Percentiles rank a stretch among this genome's conserved stretches.
These are phyloP conservation scores for Coregonus sp. DNA, from an alignment of 2,797 vertebrate genomes.

Conservation along the genomic window DNA sequence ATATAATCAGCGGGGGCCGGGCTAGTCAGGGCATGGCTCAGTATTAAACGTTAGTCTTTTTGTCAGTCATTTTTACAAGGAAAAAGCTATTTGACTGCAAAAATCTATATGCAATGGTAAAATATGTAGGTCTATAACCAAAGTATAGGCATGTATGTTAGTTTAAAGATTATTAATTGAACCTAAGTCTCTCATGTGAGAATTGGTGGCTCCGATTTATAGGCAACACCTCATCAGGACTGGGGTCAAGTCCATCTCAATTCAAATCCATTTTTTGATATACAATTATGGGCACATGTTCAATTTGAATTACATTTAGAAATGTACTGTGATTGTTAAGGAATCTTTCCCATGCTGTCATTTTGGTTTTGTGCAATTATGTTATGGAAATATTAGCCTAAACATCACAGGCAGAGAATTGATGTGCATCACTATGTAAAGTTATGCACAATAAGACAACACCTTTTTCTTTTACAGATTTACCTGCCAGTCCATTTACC, in stretches of 20 bases:
- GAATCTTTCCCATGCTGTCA: too few relatives aligned
- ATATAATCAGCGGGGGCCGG: slow-evolving; percentile 68
- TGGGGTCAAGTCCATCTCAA: background rate
- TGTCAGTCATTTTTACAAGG: background rate
- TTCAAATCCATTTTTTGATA: background rate
- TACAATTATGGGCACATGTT: background rate
- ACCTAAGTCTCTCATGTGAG: background rate
- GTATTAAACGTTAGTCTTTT: background rate
- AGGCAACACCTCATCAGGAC: background rate
- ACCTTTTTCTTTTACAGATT: too few relatives aligned
- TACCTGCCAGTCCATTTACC: too few relatives aligned
- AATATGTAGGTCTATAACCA: background rate
- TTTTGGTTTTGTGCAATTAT: too few relatives aligned
- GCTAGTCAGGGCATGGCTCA: slow-evolving; percentile 25
- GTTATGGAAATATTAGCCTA: too few relatives aligned
- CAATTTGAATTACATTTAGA: background rate
- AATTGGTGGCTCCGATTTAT: background rate
- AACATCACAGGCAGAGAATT: too few relatives aligned
- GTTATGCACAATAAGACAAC: too few relatives aligned
- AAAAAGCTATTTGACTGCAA: background rate
- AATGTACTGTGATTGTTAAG: too few relatives aligned
- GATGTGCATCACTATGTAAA: too few relatives aligned
- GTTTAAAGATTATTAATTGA: background rate
- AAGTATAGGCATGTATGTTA: background rate
- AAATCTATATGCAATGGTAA: background rate